Conservation (phyloP, 2,888 invertebrate species). For the Yponomeuta malinellus region DNA sequence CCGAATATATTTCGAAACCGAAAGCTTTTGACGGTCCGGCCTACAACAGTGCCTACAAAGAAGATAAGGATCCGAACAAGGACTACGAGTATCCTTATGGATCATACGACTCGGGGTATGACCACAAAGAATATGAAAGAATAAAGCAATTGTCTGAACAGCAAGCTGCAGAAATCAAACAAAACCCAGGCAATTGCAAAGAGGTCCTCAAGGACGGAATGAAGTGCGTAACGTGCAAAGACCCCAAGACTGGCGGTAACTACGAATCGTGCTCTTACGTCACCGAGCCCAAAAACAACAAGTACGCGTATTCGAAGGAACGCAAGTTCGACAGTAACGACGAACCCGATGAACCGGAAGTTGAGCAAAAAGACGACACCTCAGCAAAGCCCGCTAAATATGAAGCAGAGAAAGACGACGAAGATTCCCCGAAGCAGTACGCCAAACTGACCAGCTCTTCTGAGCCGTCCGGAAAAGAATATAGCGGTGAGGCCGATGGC, state of each 20-base stretch:
- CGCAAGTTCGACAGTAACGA: constrained; percentile 77
- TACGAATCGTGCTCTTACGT: constrained; percentile 89
- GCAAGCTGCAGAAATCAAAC: constrained; percentile 77
- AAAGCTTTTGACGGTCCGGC: constrained; percentile 66
- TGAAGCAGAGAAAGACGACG: constrained; percentile 35
- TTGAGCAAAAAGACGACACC: constrained; percentile 52
- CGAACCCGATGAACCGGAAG: constrained; percentile 67
- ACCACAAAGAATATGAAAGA: constrained; percentile 71
- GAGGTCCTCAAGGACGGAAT: constrained; percentile 79
- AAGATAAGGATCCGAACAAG: constrained; percentile 53
- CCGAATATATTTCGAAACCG: constrained; percentile 64
- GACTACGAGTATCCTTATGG: constrained; percentile 67
- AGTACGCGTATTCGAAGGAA: constrained; percentile 80
- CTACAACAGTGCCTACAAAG: constrained; percentile 65
- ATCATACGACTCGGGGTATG: constrained; percentile 64
- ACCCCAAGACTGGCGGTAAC: constrained; percentile 83
- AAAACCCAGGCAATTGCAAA: constrained; percentile 79
- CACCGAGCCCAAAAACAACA: constrained; percentile 82
- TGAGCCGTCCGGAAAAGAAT: constrained; percentile 43
- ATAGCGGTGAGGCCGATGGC: constrained; percentile 41
- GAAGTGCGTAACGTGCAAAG: constrained; percentile 84
- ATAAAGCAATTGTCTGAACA: constrained; percentile 78
- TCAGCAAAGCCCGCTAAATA: constrained; percentile 53
- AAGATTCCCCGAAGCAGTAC: constrained; percentile 39
- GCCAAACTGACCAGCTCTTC: constrained; percentile 36